Base-by-base conservation (phyloP, 1,140 invertebrate genomes). In the Periplaneta americana region DNA sequence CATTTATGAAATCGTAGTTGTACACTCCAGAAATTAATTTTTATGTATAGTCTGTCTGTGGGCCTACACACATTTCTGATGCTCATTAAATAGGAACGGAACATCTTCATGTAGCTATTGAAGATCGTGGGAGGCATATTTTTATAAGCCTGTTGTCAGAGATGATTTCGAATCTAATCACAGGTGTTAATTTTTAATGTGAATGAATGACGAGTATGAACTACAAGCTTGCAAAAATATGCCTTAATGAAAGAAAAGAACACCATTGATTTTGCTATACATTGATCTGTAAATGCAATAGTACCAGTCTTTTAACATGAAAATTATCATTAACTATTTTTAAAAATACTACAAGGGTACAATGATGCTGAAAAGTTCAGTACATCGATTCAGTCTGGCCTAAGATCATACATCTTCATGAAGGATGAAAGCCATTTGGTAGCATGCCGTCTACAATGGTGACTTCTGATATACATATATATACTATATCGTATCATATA, bases 361-460 rank as follows among this genome's bases (percentile, higher is more conserved):
- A 34, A n/a, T 34, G 28, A 78, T 36, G 36, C 34, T 36, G 36
- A 36, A 36, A 39, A 78, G 36, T 78, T 34, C 76, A 36, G 76
- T 78, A 78, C 76, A 78, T 78, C 76, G 76, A 78, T 78, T 78
- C 36, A 78, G 76, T 36, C 36, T 78, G 76, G 76, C 76, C 76
- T 78, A 78, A 78, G 76, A 36, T 78, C 28, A 28, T 36, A 28
- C 34, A 36, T 36, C 28, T 31, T 78, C 28, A 36, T 36, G 36
- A 28, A 78, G 2, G 35, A 36, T 78, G 13, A 78, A 35, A 36
- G 35, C 76, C 34, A 18, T 77, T 77, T 77, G 22, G 31, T 34
- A 34, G 4, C 28, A 28, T 78, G 10, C 48, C 22, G 13, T 66
- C 13, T 66, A 66, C 76, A 39, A 28, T 78, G 31, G 34, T 78